Conservation (phyloP, 2,797 vertebrate genomes). For the Coranthus polyacanthus region DNA sequence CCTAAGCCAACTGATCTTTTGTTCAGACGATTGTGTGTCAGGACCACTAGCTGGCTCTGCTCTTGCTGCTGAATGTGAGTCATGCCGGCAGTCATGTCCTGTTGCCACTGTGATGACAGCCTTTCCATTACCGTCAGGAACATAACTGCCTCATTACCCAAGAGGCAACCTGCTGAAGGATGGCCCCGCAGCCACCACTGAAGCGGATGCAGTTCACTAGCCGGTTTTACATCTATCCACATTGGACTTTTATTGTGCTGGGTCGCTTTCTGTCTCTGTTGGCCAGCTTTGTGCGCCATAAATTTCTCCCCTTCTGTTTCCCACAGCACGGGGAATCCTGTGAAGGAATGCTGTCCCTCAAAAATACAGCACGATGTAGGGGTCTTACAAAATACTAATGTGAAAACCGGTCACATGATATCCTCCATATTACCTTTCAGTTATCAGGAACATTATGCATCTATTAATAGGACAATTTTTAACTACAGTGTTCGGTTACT, state of each 20-base stretch:
- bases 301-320: too few species aligned
- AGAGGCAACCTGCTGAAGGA: conserved; percentile 63
- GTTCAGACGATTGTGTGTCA: conserved; percentile 43
- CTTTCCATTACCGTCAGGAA: conserved; percentile 68
- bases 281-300: too few species aligned
- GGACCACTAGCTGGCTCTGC: conserved; percentile 29
- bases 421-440: too few species aligned
- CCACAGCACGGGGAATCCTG: too few species aligned
- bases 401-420: too few species aligned
- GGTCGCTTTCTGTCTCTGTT: too few species aligned
- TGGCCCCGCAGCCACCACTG: conserved; percentile 31
- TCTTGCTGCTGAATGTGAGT: conserved; percentile 52
- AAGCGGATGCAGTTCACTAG: conserved; percentile 28
- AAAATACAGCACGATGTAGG: too few species aligned
- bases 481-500: too few species aligned
- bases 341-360: too few species aligned
- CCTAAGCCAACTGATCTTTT: conserved; percentile 42
- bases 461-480: too few species aligned
- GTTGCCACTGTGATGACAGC: conserved; percentile 62
- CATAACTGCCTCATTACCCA: conserved; percentile 72
- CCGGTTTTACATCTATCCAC: conserved; percentile 21
- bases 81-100: conserved; percentile 58
- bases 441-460: too few species aligned
- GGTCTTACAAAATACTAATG: too few species aligned
- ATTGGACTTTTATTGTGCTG: conserved; percentile 6